Conservation (phyloP, 2,113 vertebrate species). For the Catharus bicknelli region DNA sequence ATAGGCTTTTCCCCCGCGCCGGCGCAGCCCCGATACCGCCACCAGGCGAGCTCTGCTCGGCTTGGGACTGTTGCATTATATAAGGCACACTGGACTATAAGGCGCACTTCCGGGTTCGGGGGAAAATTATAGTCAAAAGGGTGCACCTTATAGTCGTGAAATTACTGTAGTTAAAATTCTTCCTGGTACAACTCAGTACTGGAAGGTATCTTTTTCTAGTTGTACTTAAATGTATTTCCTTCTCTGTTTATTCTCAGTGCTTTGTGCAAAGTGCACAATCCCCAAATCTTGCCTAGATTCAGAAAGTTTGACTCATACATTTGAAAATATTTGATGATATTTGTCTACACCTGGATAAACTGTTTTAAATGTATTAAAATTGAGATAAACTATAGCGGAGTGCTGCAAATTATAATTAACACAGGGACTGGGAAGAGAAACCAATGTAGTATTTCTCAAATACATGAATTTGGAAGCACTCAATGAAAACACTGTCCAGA, state of each 20-base stretch:
- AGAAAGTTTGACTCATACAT: fast-evolving
- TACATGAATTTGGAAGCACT: not conserved
- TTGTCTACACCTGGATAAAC: not conserved
- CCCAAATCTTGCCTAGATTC: not conserved
- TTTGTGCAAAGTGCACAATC: not conserved
- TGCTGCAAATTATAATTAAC: not conserved
- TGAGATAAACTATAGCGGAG: not conserved
- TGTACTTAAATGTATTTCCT: not conserved
- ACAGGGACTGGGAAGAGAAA: not conserved
- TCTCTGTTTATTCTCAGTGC: not conserved
- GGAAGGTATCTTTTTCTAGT: not conserved
- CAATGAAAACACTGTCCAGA: not conserved
- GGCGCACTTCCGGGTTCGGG: too few species aligned
- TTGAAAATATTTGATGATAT: not conserved
- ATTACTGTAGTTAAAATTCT: not conserved
- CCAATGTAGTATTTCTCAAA: not conserved
- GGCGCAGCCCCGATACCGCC: too few species aligned
- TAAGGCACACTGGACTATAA: too few species aligned
- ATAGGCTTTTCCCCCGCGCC: too few species aligned
- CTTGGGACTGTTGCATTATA: too few species aligned
- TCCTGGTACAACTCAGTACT: not conserved
- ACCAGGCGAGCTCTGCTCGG: too few species aligned
- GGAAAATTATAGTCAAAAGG: too few species aligned
- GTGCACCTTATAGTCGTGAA: too few species aligned
- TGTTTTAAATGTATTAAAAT: not conserved